Conservation (phyloP, 2,113 vertebrate species). For the Loxodonta africana region DNA sequence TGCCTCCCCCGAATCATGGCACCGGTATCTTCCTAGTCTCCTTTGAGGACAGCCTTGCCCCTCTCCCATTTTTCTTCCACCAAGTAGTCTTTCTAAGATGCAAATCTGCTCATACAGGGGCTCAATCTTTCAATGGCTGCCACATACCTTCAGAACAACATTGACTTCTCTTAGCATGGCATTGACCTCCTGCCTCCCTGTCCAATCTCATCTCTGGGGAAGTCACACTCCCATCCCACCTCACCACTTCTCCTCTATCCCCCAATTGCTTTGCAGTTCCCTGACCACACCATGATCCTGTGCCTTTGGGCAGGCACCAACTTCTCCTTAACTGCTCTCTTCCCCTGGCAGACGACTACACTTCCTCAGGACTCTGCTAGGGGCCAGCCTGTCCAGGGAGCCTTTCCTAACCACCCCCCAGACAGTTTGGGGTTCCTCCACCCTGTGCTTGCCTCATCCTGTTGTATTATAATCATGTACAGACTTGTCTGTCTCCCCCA, state of each 20-base stretch:
- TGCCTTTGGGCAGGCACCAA: not conserved
- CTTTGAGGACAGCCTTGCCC: not conserved
- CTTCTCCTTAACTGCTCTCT: not conserved
- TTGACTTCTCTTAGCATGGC: not conserved
- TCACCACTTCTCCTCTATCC: not conserved
- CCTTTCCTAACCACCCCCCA: not conserved
- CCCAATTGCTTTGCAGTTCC: not conserved
- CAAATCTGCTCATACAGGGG: not conserved
- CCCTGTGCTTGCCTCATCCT: not conserved
- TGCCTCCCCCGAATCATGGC: not conserved
- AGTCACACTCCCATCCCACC: not conserved
- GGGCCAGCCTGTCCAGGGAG: not conserved
- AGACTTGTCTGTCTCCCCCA: not conserved
- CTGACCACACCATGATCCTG: not conserved
- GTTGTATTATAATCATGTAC: not conserved
- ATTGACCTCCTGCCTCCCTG: not conserved
- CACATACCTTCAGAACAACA: not conserved
- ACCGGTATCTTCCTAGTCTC: not conserved
- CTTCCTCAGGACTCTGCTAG: not conserved
- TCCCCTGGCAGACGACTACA: not conserved
- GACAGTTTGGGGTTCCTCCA: not conserved
- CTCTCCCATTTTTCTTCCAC: not conserved
- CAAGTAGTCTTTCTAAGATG: not conserved
- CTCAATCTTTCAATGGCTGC: not conserved
- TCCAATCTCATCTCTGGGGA: not conserved